phyloP scores from a whole-genome alignment of 2,888 invertebrate species.

The Eustalomyia histrio region DNA sequence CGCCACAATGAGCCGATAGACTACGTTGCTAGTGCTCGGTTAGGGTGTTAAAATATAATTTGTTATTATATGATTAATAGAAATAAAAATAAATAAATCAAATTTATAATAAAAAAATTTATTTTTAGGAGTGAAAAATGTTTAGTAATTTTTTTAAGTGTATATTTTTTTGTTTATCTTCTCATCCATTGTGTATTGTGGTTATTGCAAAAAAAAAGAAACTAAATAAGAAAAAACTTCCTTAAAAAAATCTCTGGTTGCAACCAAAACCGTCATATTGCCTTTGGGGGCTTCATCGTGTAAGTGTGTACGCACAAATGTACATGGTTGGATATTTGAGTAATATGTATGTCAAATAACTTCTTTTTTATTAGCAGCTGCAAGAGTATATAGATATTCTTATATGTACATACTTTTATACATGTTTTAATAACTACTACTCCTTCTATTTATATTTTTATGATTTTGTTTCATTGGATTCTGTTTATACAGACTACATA shows the following conservation, averaged over 20 bases:
- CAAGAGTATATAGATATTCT: neutral
- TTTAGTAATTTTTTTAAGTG: neutral
- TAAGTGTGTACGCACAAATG: neutral
- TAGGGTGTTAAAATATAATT: no score
- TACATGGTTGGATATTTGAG: neutral
- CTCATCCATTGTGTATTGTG: slow-evolving; percentile 5
- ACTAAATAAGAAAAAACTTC: neutral
- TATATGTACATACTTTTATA: neutral
- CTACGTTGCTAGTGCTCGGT: no score
- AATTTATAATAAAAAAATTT: no score
- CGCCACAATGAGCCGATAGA: no score
- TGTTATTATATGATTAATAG: no score
- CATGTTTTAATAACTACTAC: neutral
- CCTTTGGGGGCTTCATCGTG: slow-evolving; percentile 15
- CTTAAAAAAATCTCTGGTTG: slow-evolving; percentile 6
- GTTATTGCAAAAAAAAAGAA: slow-evolving; percentile 6
- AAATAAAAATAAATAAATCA: no score
- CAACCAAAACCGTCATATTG: slow-evolving; percentile 2
- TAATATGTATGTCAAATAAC: neutral
- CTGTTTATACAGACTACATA: neutral
- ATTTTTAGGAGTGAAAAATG: no score
- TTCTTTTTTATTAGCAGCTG: neutral
- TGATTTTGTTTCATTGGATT: neutral
- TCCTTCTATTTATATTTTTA: neutral
- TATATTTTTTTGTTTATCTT: slow-evolving; percentile 1